Evolutionary conservation across 2,888 invertebrate species (phyloP).

Genomic region (Drosophila lutescens): DNA sequence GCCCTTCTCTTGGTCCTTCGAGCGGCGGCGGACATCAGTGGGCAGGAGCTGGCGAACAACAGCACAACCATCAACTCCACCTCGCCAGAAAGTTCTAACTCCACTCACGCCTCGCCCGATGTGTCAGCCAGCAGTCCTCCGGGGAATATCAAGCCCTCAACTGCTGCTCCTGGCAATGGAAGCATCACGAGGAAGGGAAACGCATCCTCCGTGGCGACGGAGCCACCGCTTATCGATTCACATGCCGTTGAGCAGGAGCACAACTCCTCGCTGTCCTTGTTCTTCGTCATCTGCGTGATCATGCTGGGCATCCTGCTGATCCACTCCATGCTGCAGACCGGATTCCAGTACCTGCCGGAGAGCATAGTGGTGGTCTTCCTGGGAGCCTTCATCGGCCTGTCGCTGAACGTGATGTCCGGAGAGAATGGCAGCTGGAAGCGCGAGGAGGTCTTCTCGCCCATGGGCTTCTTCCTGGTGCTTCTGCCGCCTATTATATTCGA

Average conservation of each 20-base stretch:
- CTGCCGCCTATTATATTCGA: conserved; percentile 99
- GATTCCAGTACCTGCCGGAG: conserved; percentile 98
- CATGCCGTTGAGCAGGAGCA: conserved; percentile 98
- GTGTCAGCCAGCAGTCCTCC: neutral
- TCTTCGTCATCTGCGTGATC: conserved; percentile 97
- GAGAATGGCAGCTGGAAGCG: conserved; percentile 96
- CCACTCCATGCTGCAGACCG: conserved; percentile 96
- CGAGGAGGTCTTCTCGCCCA: conserved; percentile 99
- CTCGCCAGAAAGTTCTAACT: conserved; percentile 4
- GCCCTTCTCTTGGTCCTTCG: conserved; percentile 19
- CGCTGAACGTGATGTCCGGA: conserved; percentile 94
- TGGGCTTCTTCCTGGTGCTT: conserved; percentile 97
- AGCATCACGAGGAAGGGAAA: conserved; percentile 58
- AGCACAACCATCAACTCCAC: conserved; percentile 1
- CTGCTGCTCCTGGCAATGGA: conserved; percentile 13
- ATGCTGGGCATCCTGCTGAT: conserved; percentile 97
- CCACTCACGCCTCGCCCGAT: neutral
- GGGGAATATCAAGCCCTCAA: conserved; percentile 8
- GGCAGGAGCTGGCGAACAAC: conserved; percentile 3
- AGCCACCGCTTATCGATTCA: conserved; percentile 93
- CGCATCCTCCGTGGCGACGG: conserved; percentile 87
- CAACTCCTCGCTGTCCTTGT: conserved; percentile 98
- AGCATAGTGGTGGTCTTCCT: conserved; percentile 98
- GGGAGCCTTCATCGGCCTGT: conserved; percentile 95
- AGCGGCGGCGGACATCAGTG: conserved; percentile 21